Base-by-base conservation (phyloP, 2,113 vertebrate genomes). In the Trogon surrucura region DNA sequence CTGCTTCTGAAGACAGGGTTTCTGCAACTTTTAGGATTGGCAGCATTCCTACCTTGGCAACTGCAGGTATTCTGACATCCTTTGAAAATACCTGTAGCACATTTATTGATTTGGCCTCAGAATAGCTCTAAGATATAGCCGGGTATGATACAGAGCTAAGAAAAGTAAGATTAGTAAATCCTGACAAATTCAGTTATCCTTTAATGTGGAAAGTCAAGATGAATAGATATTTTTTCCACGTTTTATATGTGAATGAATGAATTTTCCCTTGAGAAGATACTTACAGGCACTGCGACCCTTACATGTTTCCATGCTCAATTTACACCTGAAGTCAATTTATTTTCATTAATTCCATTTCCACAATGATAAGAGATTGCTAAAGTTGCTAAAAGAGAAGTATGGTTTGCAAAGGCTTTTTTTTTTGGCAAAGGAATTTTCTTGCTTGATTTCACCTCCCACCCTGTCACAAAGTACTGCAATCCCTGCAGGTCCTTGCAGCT, bases 401-500 rank as follows among this genome's bases (percentile, higher is more conserved):
- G 34, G 14, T 67, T 53, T 45, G 16, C 9, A 47, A 19, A 8
- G 41, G 41, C 2, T 56, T 14, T 67, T 86, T 86, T 50, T 19
- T 62, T 78, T 38, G 6, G 4, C 13, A 69, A 77, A 69, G 29
- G 17, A 70, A 57, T 89, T 72, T 48, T 1, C 4, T 29, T 57
- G 48, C 7, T 47, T 47, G 45, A 47, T 47, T 47, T 47, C 18
- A 1, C 11, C 41, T 13, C 41, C 41, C 41, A 13, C 41, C 44
- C 29, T 38, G 22, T 22, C 5, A 13, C 3, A 0, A 12, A 22
- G 2, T 23, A 26, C 19, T 0, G 5, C 23, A 85, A 7, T 9
- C n/a, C 36, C 7, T 50, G 30, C 54, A 73, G 20, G 41, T 50
- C 47, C 8, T 58, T 91, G 48, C 27, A 65, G 25, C 17, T 72